phyloP scores from a whole-genome alignment of 2,888 invertebrate species.

The Bimastos eiseni region DNA sequence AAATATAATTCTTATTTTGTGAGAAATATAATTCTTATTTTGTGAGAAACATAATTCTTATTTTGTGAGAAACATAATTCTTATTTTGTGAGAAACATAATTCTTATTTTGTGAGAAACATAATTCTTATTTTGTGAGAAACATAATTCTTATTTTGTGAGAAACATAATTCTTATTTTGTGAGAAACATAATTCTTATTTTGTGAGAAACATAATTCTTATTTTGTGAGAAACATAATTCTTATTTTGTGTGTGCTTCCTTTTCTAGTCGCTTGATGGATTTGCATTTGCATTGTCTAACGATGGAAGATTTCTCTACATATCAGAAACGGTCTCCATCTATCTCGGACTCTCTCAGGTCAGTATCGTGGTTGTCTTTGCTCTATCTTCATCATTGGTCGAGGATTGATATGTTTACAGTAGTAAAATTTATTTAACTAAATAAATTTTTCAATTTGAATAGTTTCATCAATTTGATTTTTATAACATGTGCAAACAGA shows the following conservation, averaged over 20 bases:
- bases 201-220: neutral
- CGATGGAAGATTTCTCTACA: constrained; percentile 96
- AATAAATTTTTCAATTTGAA: no score
- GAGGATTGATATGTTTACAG: neutral
- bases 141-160: neutral
- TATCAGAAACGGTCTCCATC: constrained; percentile 99
- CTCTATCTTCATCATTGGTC: neutral
- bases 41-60: neutral
- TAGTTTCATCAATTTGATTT: neutral
- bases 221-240: no score
- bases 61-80: neutral
- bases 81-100: neutral
- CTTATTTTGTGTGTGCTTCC: neutral
- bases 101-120: neutral
- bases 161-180: neutral
- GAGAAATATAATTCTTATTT: neutral
- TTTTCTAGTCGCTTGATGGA: constrained; percentile 82
- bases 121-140: neutral
- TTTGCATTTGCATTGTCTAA: constrained; percentile 93
- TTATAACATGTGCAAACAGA: no score
- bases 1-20: neutral
- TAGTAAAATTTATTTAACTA: no score
- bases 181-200: neutral
- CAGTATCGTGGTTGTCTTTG: constrained; percentile 45
- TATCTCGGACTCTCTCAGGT: constrained; percentile 99